Percentiles rank a stretch among this genome's conserved stretches.
phyloP scores from a whole-genome alignment of 2,888 invertebrate species.

The Dexiosoma caninum region DNA sequence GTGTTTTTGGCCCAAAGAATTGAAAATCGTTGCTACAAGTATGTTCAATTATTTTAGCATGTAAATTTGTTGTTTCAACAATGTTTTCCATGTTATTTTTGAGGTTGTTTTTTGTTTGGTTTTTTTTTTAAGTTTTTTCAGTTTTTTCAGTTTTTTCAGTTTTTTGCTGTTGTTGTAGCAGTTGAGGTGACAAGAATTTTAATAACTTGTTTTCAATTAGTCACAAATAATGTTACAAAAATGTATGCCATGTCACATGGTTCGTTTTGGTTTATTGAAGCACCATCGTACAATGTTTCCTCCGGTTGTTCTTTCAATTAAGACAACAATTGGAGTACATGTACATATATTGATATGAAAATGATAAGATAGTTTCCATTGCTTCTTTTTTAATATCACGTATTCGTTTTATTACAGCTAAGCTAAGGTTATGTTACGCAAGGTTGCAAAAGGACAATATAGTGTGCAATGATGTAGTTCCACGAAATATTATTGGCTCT shows the following conservation, averaged over 20 bases:
- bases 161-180: constrained; percentile 6
- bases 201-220: constrained; percentile 66
- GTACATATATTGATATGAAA: not conserved
- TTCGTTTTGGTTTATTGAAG: constrained; percentile 8
- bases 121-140: not conserved
- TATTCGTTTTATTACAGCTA: no score
- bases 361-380: no score
- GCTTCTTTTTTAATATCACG: no score
- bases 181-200: constrained; percentile 65
- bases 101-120: not conserved
- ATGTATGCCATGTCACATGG: constrained; percentile 37
- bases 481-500: no score
- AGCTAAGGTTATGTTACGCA: no score
- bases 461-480: no score
- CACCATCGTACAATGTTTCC: not conserved
- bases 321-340: constrained; percentile 20
- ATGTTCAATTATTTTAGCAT: constrained; percentile 75
- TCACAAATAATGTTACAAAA: constrained; percentile 57
- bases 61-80: constrained; percentile 70
- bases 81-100: constrained; percentile 54
- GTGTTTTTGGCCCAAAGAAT: constrained; percentile 64
- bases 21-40: constrained; percentile 70
- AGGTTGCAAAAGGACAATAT: no score
- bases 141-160: not conserved
- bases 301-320: constrained; percentile 31